A percentile compares a stretch with the other conserved stretches of the same genome.
Conservation (phyloP, 2,797 vertebrate species). For the Microctenopoma lineatum region DNA sequence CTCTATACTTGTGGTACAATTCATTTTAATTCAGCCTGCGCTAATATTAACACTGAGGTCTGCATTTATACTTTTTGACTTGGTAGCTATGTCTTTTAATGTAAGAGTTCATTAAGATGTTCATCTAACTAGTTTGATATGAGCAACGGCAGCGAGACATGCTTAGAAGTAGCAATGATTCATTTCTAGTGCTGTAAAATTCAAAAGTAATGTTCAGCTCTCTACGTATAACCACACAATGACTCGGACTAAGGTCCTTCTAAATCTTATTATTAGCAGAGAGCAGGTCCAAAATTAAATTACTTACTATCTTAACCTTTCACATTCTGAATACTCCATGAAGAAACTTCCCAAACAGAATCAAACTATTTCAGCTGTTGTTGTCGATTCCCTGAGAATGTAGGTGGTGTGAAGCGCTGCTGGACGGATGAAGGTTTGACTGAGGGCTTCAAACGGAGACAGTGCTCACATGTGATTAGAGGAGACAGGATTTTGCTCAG, state of each 20-base stretch:
- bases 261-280: conserved; percentile 27
- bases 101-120: conserved; percentile 4
- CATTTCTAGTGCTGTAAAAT: background rate
- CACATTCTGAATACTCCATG: background rate
- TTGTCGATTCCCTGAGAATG: background rate
- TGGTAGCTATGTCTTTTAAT: background rate
- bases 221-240: background rate
- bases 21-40: conserved; percentile 14
- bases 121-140: conserved; percentile 10
- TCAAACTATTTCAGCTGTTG: background rate
- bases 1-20: background rate
- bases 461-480: background rate
- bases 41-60: conserved; percentile 23
- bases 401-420: background rate
- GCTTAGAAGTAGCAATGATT: background rate
- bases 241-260: conserved; percentile 13
- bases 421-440: background rate
- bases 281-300: background rate
- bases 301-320: background rate
- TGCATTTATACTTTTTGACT: conserved; percentile 19
- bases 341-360: background rate
- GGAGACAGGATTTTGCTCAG: background rate
- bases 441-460: conserved; percentile 15
- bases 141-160: background rate
- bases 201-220: background rate